phyloP scores from a whole-genome alignment of 2,888 invertebrate species.

The Apodemia zela region DNA sequence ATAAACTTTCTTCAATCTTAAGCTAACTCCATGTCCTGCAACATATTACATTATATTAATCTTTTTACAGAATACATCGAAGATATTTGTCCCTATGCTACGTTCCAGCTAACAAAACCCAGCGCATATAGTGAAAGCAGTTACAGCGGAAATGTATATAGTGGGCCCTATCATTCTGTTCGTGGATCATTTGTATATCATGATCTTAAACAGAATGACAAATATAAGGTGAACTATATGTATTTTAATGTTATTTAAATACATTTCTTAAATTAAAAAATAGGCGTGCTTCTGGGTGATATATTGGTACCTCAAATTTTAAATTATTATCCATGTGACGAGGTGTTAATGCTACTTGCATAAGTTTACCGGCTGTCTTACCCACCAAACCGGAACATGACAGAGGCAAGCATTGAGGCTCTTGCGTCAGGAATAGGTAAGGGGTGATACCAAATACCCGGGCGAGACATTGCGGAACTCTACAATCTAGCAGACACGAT shows the following conservation, averaged over 20 bases:
- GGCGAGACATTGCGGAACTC: too few relatives aligned
- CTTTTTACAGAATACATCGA: constrained; percentile 88
- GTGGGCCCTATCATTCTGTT: constrained; percentile 92
- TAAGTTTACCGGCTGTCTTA: too few relatives aligned
- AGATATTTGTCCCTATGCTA: constrained; percentile 96
- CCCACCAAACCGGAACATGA: too few relatives aligned
- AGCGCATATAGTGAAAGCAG: constrained; percentile 93
- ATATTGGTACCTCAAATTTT: neutral
- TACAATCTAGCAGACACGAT: too few relatives aligned
- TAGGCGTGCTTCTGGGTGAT: constrained; percentile 9
- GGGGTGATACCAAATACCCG: too few relatives aligned
- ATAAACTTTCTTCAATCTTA: too few relatives aligned
- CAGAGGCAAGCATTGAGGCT: too few relatives aligned
- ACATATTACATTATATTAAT: neutral
- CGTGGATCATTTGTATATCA: constrained; percentile 94
- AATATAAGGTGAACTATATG: constrained; percentile 85
- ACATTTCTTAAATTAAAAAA: neutral
- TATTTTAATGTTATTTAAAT: neutral
- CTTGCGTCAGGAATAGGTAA: too few relatives aligned
- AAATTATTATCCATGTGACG: too few relatives aligned
- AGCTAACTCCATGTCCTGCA: too few relatives aligned
- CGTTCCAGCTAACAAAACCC: constrained; percentile 93
- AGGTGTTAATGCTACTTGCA: too few relatives aligned
- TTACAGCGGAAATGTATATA: constrained; percentile 93
- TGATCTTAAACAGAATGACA: constrained; percentile 90